Evolutionary conservation across 2,113 vertebrate genomes (phyloP), one percentile per base, ranked within the genome.

Genomic region (Drymodes brunneopygia): DNA sequence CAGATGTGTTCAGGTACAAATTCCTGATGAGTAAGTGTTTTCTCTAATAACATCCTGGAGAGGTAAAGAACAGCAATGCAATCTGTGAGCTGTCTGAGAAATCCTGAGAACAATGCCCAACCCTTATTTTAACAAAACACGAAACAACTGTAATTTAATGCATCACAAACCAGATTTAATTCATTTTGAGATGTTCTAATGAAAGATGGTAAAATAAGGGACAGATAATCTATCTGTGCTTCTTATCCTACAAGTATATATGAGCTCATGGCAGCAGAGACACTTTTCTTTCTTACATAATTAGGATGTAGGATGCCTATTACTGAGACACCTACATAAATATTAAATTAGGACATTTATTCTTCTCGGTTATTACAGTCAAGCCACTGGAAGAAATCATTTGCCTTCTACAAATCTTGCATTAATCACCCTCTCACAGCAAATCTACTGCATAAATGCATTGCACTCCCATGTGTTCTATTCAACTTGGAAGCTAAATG

Each of bases 241-340:
- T 86, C 89, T 95, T 95, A 66, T 81, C 75, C 84, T 93, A 86
- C 56, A 94, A 91, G 72, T 54, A 69, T 20, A 64, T 75, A 82
- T n/a, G 88, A 97, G 80, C 86, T 97, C 88, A 60, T 53, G 70
- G 50, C 92, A 97, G 85, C 79, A 92, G 81, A 45, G 20, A 95
- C 94, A 95, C 94, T 97, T 92, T 67, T 88, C 85, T 81, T 91
- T 89, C 92, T 97, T 98, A 97, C 72, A 54, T 97, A 98, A 97
- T 69, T 75, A 79, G 92, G 77, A 90, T 80, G 29, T 95, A 97
- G 94, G 97, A 91, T 94, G 86, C 56, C 92, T 90, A 90, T 97
- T 92, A 89, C 82, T 92, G 74, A 75, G 94, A 96, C 84, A 93
- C 86, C 95, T 94, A 97, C 81, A 70, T 95, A 95, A 97, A 98